These are phyloP conservation scores for Neuroterus valhalla DNA, from an alignment of 1,140 invertebrate genomes.

Conservation along the genomic window DNA sequence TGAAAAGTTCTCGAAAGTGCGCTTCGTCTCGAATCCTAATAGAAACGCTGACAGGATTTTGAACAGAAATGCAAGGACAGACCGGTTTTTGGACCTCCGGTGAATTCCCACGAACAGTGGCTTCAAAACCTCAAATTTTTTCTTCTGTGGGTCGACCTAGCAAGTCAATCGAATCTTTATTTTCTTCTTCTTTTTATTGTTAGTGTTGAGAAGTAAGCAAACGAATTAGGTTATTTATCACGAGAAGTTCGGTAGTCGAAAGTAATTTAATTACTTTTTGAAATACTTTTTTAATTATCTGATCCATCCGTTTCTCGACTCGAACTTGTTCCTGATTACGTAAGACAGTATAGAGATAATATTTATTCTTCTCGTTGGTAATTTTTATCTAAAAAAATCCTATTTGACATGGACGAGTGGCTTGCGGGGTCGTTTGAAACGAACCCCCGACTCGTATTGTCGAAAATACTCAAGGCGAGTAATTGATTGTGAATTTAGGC, in stretches of 20 bases:
- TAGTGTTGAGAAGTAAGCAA: constrained; percentile 1
- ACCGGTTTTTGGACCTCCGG: background rate
- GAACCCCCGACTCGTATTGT: background rate
- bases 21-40: constrained; percentile 1
- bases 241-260: no score
- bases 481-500: background rate
- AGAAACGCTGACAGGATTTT: constrained; percentile 2
- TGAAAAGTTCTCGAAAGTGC: background rate
- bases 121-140: constrained; percentile 52
- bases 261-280: no score
- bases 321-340: no score
- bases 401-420: background rate
- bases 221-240: no score
- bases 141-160: constrained; percentile 56
- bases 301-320: background rate
- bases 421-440: background rate
- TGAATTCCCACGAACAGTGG: constrained; percentile 35
- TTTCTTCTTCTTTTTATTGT: constrained; percentile 2
- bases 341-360: no score
- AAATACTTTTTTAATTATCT: background rate
- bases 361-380: background rate
- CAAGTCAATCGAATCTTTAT: constrained; percentile 27
- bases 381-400: background rate
- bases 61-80: background rate
- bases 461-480: constrained; percentile 1